A percentile compares a stretch with the other conserved stretches of the same genome.
Evolutionary conservation across 2,888 invertebrate genomes (phyloP).

Genomic region (Cataglyphis rosenhaueri): DNA sequence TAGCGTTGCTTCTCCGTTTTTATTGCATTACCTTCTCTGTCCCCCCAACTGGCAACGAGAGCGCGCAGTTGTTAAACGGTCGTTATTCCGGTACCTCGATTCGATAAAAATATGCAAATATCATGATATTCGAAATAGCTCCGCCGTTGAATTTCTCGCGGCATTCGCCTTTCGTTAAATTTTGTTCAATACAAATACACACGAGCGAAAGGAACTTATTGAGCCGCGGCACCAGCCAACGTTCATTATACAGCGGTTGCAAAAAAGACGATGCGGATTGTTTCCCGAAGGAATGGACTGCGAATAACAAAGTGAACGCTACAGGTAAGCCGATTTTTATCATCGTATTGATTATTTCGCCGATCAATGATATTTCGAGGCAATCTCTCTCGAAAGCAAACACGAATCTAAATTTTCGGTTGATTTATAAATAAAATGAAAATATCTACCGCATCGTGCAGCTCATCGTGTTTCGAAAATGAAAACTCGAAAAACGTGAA

Average conservation of each 20-base stretch:
- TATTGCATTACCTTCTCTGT: conserved; percentile 60
- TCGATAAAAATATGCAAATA: conserved; percentile 55
- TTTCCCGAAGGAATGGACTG: conserved; percentile 45
- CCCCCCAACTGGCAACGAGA: conserved; percentile 49
- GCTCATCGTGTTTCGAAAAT: conserved; percentile 7
- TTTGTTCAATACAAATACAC: conserved; percentile 37
- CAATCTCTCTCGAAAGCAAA: conserved; percentile 13
- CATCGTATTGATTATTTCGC: conserved; percentile 1
- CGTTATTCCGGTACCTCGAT: conserved; percentile 49
- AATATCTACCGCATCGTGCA: conserved; percentile 38
- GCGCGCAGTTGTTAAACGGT: conserved; percentile 68
- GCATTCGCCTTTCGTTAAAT: conserved; percentile 46
- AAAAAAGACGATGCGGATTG: conserved; percentile 47
- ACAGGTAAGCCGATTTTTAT: conserved; percentile 35
- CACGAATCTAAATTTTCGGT: conserved; percentile 36
- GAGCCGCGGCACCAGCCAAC: conserved; percentile 12
- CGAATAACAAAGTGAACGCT: conserved; percentile 49
- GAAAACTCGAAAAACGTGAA: conserved; percentile 4
- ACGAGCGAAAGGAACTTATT: conserved; percentile 33
- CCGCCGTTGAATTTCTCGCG: conserved; percentile 54
- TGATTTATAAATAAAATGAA: conserved; percentile 47
- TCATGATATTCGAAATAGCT: conserved; percentile 13
- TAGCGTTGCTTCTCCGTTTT: conserved; percentile 60
- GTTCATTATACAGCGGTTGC: conserved; percentile 49
- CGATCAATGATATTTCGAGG: conserved; percentile 34